Conservation (phyloP, 2,113 vertebrate species). For the Mesembrinibis cayennensis region DNA sequence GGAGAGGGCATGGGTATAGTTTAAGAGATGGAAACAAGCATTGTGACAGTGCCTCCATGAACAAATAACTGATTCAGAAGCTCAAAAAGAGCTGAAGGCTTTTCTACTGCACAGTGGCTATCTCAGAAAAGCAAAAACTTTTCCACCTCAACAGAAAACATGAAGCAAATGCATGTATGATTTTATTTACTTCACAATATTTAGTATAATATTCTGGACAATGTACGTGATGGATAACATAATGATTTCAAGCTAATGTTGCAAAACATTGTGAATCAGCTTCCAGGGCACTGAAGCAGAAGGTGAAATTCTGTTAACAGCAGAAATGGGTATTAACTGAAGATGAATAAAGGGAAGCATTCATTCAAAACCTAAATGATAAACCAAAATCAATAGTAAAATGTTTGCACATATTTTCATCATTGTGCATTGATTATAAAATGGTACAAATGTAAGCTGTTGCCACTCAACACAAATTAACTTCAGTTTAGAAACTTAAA, state of each 20-base stretch:
- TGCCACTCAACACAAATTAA: not conserved
- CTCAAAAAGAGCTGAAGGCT: not conserved
- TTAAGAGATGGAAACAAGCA: not conserved
- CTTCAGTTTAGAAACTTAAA: not conserved
- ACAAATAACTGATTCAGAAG: not conserved
- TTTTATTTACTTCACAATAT: conserved; percentile 5
- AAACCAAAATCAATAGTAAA: not conserved
- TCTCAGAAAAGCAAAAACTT: not conserved
- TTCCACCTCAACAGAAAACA: not conserved
- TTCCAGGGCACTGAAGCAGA: not conserved
- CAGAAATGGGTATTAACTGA: conserved; percentile 19
- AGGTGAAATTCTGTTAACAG: not conserved
- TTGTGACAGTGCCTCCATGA: not conserved
- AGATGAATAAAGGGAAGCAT: not conserved
- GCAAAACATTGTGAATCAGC: not conserved
- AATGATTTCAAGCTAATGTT: not conserved
- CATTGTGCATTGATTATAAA: not conserved
- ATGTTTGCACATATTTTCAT: not conserved
- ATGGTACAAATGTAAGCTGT: not conserved
- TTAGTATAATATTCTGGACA: not conserved
- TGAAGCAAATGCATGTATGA: not conserved
- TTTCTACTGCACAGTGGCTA: not conserved
- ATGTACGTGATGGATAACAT: not conserved
- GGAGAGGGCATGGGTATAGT: not conserved
- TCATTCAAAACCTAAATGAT: not conserved